Evolutionary conservation across 1,140 invertebrate genomes (phyloP).

Genomic region (Brachionus manjavacas): DNA sequence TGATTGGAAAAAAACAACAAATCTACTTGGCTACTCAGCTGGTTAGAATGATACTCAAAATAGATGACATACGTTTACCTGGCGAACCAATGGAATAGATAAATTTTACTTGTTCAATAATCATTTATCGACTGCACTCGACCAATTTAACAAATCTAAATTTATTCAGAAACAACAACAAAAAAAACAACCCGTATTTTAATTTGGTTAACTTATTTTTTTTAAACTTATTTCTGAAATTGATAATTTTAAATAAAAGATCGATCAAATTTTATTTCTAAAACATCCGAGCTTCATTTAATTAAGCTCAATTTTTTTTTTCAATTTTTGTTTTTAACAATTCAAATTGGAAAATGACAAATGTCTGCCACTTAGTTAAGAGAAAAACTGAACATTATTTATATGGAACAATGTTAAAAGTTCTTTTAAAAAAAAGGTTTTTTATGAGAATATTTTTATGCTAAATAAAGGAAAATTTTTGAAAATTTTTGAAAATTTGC

Average conservation of each 20-base stretch:
- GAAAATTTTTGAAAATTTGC: no score
- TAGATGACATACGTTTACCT: slow-evolving; percentile 82
- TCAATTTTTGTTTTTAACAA: no score
- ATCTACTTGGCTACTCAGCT: slow-evolving; percentile 85
- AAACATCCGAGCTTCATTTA: neutral
- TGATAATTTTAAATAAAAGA: neutral
- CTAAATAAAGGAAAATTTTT: no score
- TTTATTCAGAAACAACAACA: neutral
- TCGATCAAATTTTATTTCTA: neutral
- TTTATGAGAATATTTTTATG: no score
- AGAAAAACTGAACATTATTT: no score
- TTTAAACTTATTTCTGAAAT: neutral
- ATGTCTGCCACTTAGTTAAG: no score
- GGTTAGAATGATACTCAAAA: slow-evolving; percentile 99
- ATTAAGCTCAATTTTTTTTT: neutral
- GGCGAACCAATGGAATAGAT: slow-evolving; percentile 38
- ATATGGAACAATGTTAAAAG: no score
- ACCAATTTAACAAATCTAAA: neutral
- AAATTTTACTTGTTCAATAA: neutral
- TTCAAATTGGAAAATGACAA: no score
- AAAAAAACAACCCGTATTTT: neutral
- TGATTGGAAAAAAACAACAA: slow-evolving; percentile 95
- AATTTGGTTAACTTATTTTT: slow-evolving; percentile 31
- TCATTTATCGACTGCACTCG: neutral
- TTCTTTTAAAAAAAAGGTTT: no score